Conservation (phyloP, 2,113 vertebrate species). For the Cacatua alba region DNA sequence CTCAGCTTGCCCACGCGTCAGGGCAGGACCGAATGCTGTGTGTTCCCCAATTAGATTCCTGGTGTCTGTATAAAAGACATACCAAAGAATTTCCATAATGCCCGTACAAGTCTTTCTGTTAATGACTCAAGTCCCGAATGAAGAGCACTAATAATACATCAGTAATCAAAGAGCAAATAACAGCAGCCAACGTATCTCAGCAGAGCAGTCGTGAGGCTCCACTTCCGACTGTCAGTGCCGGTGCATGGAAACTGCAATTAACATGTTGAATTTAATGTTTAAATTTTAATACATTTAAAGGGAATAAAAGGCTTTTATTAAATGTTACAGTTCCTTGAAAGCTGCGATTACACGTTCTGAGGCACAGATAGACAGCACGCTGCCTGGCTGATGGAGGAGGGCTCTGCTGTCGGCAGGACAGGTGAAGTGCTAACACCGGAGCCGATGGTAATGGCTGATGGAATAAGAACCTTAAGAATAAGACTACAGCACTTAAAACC, state of each 20-base stretch:
- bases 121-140: constrained; percentile 29
- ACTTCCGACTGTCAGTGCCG: neutral
- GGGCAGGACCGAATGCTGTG: neutral
- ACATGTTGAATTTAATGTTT: neutral
- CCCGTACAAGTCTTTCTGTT: neutral
- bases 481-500: neutral
- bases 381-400: neutral
- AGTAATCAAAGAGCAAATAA: constrained; percentile 38
- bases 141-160: constrained; percentile 44
- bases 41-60: neutral
- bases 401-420: neutral
- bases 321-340: neutral
- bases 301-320: constrained; percentile 36
- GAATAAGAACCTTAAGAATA: neutral
- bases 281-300: constrained; percentile 44
- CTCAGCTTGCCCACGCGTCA: neutral
- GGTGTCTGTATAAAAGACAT: neutral
- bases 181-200: neutral
- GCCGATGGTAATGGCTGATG: neutral
- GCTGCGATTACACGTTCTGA: neutral
- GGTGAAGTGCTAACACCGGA: neutral
- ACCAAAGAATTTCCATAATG: constrained; percentile 17
- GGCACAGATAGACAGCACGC: neutral
- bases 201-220: constrained; percentile 30
- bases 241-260: constrained; percentile 26